phyloP scores from a whole-genome alignment of 2,797 vertebrate species.

The Enteromius anoplus region DNA sequence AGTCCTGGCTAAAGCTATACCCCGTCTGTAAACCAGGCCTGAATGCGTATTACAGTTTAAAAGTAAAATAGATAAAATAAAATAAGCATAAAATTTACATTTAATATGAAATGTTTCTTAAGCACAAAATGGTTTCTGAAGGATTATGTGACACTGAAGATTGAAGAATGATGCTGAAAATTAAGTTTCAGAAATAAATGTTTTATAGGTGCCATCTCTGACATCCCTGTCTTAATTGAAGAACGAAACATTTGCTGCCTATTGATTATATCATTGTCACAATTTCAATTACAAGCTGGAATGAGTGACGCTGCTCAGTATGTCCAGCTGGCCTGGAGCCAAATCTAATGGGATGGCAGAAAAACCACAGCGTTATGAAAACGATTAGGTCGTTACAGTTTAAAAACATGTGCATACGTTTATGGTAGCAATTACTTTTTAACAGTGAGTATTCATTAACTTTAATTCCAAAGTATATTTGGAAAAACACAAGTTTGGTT shows the following conservation, averaged over 20 bases:
- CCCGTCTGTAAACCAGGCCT: too few relatives aligned
- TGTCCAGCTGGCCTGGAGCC: slow-evolving; percentile 53
- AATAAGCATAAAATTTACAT: too few relatives aligned
- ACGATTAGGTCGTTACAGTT: neutral
- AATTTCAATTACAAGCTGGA: slow-evolving; percentile 47
- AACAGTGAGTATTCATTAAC: neutral
- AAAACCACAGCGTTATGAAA: slow-evolving; percentile 70
- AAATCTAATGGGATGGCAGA: slow-evolving; percentile 57
- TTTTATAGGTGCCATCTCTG: neutral
- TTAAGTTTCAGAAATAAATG: neutral
- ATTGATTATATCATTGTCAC: slow-evolving; percentile 22
- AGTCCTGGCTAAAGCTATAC: too few relatives aligned
- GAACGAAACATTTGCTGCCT: slow-evolving; percentile 9
- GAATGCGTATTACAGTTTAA: too few relatives aligned
- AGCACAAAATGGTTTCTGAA: neutral
- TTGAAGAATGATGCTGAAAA: neutral
- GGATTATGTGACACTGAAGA: neutral
- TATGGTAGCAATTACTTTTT: neutral
- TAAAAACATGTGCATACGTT: neutral
- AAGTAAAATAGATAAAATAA: too few relatives aligned
- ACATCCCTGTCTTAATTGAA: slow-evolving; percentile 4
- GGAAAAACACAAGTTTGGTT: neutral
- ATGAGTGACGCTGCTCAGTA: slow-evolving; percentile 26
- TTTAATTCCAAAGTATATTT: neutral
- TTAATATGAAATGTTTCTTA: too few relatives aligned